Evolutionary conservation across 1,140 invertebrate species (phyloP).

Genomic region (Drosophila hydei): DNA sequence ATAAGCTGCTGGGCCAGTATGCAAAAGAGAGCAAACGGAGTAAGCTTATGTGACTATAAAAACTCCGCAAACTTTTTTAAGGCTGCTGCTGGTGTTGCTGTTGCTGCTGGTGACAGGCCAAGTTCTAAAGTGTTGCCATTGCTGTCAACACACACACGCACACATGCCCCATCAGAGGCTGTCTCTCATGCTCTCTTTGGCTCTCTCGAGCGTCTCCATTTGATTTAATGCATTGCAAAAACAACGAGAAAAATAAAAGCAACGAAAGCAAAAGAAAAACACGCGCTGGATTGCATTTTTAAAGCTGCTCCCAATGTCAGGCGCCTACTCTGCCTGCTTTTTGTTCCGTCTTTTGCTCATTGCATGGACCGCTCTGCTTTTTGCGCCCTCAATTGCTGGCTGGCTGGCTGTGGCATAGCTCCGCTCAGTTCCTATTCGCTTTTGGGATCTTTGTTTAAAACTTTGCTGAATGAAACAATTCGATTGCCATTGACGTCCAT

Average conservation of each 20-base stretch:
- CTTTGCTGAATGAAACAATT: conserved; percentile 55
- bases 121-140: conserved; percentile 38
- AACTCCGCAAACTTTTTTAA: conserved; percentile 23
- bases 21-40: not conserved
- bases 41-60: conserved; percentile 32
- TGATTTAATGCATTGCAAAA: conserved; percentile 42
- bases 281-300: conserved; percentile 27
- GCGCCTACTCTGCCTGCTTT: too few species aligned
- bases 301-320: conserved; percentile 10
- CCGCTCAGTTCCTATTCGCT: conserved; percentile 15
- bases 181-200: not conserved
- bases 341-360: not conserved
- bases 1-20: not conserved
- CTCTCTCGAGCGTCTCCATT: conserved; percentile 9
- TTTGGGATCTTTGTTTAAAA: conserved; percentile 34
- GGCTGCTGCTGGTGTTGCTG: conserved; percentile 9
- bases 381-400: not conserved
- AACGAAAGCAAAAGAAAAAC: not conserved
- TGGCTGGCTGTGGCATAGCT: not conserved
- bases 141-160: conserved; percentile 37
- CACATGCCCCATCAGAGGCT: not conserved
- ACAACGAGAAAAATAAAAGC: not conserved
- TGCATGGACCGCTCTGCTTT: not conserved
- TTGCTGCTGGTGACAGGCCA: conserved; percentile 31
- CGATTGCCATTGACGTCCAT: conserved; percentile 53